Percentiles rank a stretch among this genome's conserved stretches.
phyloP scores from a whole-genome alignment of 2,113 vertebrate species.

The Zosterops japonicus region DNA sequence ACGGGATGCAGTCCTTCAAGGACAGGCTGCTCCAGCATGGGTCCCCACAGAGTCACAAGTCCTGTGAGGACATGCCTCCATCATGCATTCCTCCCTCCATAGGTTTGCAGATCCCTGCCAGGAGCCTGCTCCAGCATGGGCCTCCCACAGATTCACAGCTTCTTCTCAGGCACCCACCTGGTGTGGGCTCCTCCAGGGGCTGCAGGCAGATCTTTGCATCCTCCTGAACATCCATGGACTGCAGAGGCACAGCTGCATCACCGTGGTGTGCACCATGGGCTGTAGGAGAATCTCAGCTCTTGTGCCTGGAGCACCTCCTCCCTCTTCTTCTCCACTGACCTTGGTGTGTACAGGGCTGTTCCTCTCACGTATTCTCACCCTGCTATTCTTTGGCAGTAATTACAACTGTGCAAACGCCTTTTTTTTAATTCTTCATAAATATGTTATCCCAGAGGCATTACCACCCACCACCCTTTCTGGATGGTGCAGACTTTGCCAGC shows the following conservation, averaged over 20 bases:
- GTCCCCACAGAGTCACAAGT: neutral
- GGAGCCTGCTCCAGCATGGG: fast-evolving
- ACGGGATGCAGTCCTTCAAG: neutral
- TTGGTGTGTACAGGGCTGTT: neutral
- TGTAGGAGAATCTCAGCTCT: neutral
- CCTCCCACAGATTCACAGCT: neutral
- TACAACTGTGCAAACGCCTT: neutral
- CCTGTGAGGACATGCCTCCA: fast-evolving
- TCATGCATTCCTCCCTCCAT: fast-evolving
- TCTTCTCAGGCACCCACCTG: neutral
- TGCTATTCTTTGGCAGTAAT: neutral
- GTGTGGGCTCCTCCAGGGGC: neutral
- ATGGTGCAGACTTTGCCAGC: neutral
- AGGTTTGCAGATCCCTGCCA: neutral
- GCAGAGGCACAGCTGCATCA: neutral
- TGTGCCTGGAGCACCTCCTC: neutral
- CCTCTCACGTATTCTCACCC: neutral
- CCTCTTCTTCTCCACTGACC: neutral
- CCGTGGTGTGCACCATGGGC: fast-evolving
- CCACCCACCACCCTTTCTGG: neutral
- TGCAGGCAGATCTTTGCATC: neutral
- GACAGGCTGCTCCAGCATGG: neutral
- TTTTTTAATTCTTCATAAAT: neutral
- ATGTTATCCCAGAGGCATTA: neutral
- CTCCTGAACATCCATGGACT: fast-evolving